These are phyloP conservation scores for Eilema caniola DNA, from an alignment of 2,888 invertebrate genomes.

Conservation along the genomic window DNA sequence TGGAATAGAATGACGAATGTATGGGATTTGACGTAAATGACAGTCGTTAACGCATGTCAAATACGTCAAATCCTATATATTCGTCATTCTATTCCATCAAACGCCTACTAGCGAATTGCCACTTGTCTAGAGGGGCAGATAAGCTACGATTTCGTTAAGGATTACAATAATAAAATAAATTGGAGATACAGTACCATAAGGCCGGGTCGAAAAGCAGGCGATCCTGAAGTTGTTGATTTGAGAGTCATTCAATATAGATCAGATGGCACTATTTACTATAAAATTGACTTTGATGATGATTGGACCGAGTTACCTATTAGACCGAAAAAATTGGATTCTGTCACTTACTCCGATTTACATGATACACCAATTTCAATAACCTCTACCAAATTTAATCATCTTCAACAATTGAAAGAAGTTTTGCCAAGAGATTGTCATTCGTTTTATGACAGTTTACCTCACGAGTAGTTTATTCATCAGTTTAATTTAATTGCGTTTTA, in stretches of 20 bases:
- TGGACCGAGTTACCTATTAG: background rate
- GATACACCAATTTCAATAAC: background rate
- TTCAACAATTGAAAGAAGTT: background rate
- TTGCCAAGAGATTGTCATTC: too few species aligned
- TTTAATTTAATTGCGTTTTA: too few species aligned
- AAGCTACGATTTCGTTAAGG: constrained; percentile 5
- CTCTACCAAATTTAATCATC: background rate
- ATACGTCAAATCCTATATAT: too few species aligned
- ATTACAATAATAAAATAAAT: constrained; percentile 8
- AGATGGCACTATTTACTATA: background rate
- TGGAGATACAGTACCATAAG: constrained; percentile 3
- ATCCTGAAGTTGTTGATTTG: background rate
- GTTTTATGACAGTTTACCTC: too few species aligned
- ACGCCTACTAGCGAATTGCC: too few species aligned
- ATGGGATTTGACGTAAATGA: too few species aligned
- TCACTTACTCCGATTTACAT: background rate
- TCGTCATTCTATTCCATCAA: too few species aligned
- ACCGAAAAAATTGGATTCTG: background rate
- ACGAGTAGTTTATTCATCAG: too few species aligned
- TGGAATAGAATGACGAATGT: too few species aligned
- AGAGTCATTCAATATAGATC: too few species aligned
- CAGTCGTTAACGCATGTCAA: too few species aligned
- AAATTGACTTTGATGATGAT: background rate
- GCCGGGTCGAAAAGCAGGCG: background rate
- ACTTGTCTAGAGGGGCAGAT: too few species aligned